phyloP scores from a whole-genome alignment of 2,113 vertebrate genomes.

The Tringa solitaria region DNA sequence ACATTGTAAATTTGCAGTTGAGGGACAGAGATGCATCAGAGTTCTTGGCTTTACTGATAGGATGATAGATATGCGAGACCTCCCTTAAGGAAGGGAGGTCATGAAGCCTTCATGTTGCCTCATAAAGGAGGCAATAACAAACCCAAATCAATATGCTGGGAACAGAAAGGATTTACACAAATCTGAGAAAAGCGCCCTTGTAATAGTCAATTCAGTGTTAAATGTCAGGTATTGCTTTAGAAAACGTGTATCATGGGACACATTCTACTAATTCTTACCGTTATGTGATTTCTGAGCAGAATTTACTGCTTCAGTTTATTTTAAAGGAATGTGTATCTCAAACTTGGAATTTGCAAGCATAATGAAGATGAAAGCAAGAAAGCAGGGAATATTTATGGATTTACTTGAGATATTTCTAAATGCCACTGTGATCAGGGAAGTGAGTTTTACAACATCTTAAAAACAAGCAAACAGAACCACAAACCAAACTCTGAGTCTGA shows the following conservation, averaged over 20 bases:
- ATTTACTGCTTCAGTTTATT: neutral
- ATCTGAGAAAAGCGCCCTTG: neutral
- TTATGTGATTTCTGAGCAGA: neutral
- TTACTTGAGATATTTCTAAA: neutral
- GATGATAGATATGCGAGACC: neutral
- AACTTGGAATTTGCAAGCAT: neutral
- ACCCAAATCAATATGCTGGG: neutral
- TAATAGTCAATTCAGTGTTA: neutral
- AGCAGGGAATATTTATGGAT: neutral
- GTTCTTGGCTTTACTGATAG: neutral
- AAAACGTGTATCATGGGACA: neutral
- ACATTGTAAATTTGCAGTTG: neutral
- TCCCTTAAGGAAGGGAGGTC: neutral
- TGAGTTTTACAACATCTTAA: neutral
- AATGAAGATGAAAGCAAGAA: neutral
- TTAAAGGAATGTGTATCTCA: neutral
- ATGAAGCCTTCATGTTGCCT: neutral
- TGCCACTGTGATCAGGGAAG: neutral
- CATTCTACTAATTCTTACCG: accelerated
- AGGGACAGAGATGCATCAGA: neutral
- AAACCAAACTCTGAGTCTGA: neutral
- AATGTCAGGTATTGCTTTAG: neutral
- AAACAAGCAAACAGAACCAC: neutral
- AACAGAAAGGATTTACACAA: neutral
- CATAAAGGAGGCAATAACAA: neutral